These are phyloP conservation scores for Drosophila dunni DNA, from an alignment of 1,140 invertebrate genomes.

Conservation along the genomic window DNA sequence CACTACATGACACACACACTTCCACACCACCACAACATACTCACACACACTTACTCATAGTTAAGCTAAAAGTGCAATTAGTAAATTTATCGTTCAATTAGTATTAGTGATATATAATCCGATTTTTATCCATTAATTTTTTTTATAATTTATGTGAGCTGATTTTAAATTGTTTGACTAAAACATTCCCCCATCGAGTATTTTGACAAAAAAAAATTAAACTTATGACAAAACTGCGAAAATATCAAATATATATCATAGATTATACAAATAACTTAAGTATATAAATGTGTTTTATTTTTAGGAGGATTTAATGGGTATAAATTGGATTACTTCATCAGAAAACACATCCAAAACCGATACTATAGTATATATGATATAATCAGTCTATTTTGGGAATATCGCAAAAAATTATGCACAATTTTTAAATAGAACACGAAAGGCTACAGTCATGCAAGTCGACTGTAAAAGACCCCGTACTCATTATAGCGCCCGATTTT, in stretches of 20 bases:
- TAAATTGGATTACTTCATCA: neutral
- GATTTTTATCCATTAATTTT: neutral
- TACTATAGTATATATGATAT: too few relatives aligned
- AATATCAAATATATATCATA: slow-evolving; percentile 7
- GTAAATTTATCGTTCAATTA: slow-evolving; percentile 62
- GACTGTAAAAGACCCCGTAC: too few relatives aligned
- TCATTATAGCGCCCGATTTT: too few relatives aligned
- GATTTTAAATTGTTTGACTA: too few relatives aligned
- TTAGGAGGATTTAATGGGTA: neutral
- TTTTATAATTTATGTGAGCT: neutral
- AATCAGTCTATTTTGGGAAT: too few relatives aligned
- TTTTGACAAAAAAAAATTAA: too few relatives aligned
- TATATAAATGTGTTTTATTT: neutral
- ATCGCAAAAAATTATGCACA: too few relatives aligned
- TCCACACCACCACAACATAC: neutral
- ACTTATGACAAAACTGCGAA: neutral
- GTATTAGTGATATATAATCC: slow-evolving; percentile 34
- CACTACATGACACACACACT: neutral
- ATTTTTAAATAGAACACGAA: too few relatives aligned
- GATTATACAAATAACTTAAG: neutral
- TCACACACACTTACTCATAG: slow-evolving; percentile 5
- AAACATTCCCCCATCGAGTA: too few relatives aligned
- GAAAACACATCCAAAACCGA: too few relatives aligned
- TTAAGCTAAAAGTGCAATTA: slow-evolving; percentile 75
- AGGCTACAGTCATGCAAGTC: too few relatives aligned